Conservation (phyloP, 2,113 vertebrate genomes). For the Prinia subflava region DNA sequence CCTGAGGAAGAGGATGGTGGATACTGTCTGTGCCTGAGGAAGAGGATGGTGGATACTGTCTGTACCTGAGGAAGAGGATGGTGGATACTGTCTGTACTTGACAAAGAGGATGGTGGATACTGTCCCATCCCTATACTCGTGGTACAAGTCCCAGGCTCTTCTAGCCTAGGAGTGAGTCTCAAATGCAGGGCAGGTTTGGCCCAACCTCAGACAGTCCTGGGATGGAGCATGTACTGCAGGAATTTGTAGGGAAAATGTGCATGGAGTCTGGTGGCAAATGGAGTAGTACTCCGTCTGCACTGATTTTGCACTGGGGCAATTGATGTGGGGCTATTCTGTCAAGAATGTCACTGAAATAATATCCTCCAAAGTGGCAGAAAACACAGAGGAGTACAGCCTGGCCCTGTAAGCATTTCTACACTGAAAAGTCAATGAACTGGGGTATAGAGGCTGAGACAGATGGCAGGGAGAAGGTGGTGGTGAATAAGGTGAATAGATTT, state of each 20-base stretch:
- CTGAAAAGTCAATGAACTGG: not conserved
- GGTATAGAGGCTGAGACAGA: not conserved
- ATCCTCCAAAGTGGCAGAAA: not conserved
- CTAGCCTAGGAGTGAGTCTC: not conserved
- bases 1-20: not conserved
- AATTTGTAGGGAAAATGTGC: not conserved
- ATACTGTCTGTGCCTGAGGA: not conserved
- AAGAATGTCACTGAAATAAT: not conserved
- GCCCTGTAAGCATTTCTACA: not conserved
- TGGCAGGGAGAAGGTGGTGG: not conserved
- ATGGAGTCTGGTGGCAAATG: not conserved
- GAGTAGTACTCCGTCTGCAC: not conserved
- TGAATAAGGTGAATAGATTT: not conserved
- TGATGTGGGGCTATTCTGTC: not conserved
- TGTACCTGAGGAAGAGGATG: not conserved
- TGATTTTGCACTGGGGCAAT: not conserved
- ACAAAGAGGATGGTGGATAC: not conserved
- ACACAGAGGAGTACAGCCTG: not conserved
- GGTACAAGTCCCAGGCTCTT: not conserved
- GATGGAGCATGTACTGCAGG: not conserved
- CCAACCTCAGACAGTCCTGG: not conserved
- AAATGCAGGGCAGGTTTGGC: not conserved
- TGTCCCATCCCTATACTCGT: not conserved
- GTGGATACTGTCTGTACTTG: not conserved
- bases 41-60: not conserved